Evolutionary conservation across 1,140 invertebrate species (phyloP), one percentile per base, ranked within the genome.

Genomic region (Mercenaria mercenaria): DNA sequence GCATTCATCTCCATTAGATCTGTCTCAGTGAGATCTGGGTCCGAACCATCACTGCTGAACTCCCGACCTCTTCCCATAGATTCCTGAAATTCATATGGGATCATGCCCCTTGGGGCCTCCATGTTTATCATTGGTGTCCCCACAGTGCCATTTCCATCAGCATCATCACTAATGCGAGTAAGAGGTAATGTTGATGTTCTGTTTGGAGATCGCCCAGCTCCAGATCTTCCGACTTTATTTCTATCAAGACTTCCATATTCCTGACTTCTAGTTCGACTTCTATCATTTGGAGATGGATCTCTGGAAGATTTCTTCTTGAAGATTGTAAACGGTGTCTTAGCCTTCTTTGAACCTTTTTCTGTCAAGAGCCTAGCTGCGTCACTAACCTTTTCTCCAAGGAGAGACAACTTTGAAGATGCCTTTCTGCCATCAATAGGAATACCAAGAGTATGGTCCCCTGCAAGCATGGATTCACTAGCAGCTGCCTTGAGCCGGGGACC

Each of bases 61-160:
- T 94, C 93, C 23, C 91, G 83, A 23, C 82, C 87, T 0, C 90
- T 64, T n/a, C 92, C 92, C 84, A 95, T 91, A 41, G 91, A 93
- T 88, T 95, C 94, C 67, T 95, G 94, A 85, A 95, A 95, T 89
- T 95, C 94, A 74, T 94, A 95, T 4, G 94, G 94, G 74, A 95
- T 93, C 61, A 95, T 91, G 47, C 91, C 93, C 79, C 91, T 85
- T 3, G 93, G 93, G 18, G 90, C 93, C 47, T 93, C 93, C 82
- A 93, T 91, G 79, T 90, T 92, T 32, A 93, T 93, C n/a, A 91
- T 91, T 18, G 93, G 93, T 13, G 88, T 88, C n/a, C 88, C 80
- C 23, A 80, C 41, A 10, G 84, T 74, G 4, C 76, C 90, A n/a
- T 85, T 89, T 0, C 91, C 88, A 91, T 90, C 90, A 23, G 88